Conservation (phyloP, 1,140 invertebrate genomes). For the Drosophila lini region DNA sequence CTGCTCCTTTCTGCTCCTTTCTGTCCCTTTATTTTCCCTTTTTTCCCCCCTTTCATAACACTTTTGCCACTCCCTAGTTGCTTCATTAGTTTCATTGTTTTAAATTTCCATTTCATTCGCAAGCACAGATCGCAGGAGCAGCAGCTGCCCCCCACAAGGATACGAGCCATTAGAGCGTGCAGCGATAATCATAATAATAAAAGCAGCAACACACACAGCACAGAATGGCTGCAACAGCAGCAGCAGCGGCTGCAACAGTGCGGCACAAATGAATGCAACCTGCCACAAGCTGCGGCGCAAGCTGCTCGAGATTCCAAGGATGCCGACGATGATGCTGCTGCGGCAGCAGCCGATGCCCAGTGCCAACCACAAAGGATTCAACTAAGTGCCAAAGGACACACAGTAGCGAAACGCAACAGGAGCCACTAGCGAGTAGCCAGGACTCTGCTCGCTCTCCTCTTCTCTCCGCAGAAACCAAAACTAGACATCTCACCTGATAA, state of each 20-base stretch:
- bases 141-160: constrained; percentile 1
- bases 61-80: constrained; percentile 16
- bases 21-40: not conserved
- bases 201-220: not conserved
- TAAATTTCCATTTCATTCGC: constrained; percentile 67
- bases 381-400: constrained; percentile 15
- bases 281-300: constrained; percentile 14
- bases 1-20: not conserved
- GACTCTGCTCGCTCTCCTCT: not conserved
- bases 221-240: constrained; percentile 44
- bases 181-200: not conserved
- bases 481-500: not conserved
- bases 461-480: not conserved
- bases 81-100: constrained; percentile 52
- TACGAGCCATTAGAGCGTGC: constrained; percentile 1
- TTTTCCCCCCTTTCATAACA: not conserved
- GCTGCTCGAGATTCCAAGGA: not conserved
- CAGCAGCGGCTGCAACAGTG: constrained; percentile 14
- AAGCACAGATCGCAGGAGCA: constrained; percentile 32
- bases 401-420: constrained; percentile 11
- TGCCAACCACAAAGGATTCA: constrained; percentile 15
- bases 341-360: not conserved
- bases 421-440: not conserved
- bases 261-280: constrained; percentile 32
- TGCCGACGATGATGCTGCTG: constrained; percentile 11